These are phyloP conservation scores for Musca domestica DNA, from an alignment of 1,140 invertebrate genomes.

Conservation along the genomic window DNA sequence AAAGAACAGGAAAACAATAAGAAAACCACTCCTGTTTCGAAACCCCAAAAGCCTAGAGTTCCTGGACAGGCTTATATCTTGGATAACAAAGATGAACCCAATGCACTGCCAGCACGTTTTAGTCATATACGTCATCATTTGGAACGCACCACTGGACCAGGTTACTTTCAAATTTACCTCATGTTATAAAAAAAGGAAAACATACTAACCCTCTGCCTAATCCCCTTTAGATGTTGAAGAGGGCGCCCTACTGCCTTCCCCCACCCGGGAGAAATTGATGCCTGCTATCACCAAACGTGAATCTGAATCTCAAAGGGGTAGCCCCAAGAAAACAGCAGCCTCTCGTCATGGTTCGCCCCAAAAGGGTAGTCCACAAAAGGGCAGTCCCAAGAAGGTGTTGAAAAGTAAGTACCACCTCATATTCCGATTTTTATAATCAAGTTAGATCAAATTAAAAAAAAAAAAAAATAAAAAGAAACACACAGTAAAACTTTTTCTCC, in stretches of 20 bases:
- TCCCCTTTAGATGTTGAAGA: conserved; percentile 57
- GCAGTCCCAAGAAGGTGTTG: conserved; percentile 65
- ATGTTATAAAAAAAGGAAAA: background rate
- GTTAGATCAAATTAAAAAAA: background rate
- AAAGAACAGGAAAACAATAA: conserved; percentile 83
- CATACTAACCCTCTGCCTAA: background rate
- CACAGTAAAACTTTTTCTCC: background rate
- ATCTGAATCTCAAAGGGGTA: conserved; percentile 59
- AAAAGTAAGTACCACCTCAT: conserved; percentile 44
- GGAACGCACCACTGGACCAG: conserved; percentile 67
- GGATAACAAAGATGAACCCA: conserved; percentile 54
- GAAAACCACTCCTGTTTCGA: conserved; percentile 53
- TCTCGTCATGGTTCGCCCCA: conserved; percentile 52
- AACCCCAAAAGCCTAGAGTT: conserved; percentile 39
- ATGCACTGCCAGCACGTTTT: conserved; percentile 56
- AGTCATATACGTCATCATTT: conserved; percentile 68
- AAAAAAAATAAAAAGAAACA: too few species aligned
- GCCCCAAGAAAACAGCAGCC: conserved; percentile 50
- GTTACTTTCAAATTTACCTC: conserved; percentile 40
- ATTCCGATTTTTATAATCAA: background rate
- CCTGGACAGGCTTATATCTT: conserved; percentile 51
- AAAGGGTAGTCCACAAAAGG: conserved; percentile 60
- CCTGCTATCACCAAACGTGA: conserved; percentile 65
- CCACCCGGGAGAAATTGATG: conserved; percentile 70
- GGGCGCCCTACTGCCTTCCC: conserved; percentile 64